Evolutionary conservation across 2,797 vertebrate species (phyloP).

Genomic region (Melanotaenia nigrans): DNA sequence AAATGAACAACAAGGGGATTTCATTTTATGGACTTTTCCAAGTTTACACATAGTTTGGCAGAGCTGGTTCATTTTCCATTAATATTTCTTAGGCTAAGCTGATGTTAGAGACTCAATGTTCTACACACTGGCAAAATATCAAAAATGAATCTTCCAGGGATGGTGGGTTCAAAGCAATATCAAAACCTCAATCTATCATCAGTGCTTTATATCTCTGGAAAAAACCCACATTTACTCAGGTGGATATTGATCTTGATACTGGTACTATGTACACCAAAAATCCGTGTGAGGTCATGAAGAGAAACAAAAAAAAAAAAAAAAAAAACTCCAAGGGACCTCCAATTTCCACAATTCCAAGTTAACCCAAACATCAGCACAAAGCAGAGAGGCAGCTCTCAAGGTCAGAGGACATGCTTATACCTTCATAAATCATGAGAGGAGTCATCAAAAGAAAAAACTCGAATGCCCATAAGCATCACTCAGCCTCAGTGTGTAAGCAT

Average conservation of each 20-base stretch:
- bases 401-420: conserved; percentile 80
- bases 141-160: conserved; percentile 63
- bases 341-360: conserved; percentile 80
- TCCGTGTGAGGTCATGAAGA: conserved; percentile 68
- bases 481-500: conserved; percentile 67
- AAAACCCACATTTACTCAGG: conserved; percentile 71
- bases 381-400: conserved; percentile 76
- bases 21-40: background rate
- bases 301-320: conserved; percentile 43
- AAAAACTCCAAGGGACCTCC: conserved; percentile 65
- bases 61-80: conserved; percentile 28
- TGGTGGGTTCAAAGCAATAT: conserved; percentile 72
- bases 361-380: conserved; percentile 84
- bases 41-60: conserved; percentile 1
- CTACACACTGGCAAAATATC: conserved; percentile 55
- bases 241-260: conserved; percentile 80
- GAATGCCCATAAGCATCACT: conserved; percentile 74
- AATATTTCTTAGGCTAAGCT: conserved; percentile 39
- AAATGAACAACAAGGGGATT: background rate
- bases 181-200: conserved; percentile 74
- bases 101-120: conserved; percentile 39
- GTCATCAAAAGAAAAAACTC: conserved; percentile 76
- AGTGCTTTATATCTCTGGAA: conserved; percentile 49
- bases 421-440: conserved; percentile 84
- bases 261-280: conserved; percentile 55